Percentiles rank a stretch among this genome's conserved stretches.
These are phyloP conservation scores for Hippotragus niger DNA, from an alignment of 2,113 vertebrate species.

Conservation along the genomic window DNA sequence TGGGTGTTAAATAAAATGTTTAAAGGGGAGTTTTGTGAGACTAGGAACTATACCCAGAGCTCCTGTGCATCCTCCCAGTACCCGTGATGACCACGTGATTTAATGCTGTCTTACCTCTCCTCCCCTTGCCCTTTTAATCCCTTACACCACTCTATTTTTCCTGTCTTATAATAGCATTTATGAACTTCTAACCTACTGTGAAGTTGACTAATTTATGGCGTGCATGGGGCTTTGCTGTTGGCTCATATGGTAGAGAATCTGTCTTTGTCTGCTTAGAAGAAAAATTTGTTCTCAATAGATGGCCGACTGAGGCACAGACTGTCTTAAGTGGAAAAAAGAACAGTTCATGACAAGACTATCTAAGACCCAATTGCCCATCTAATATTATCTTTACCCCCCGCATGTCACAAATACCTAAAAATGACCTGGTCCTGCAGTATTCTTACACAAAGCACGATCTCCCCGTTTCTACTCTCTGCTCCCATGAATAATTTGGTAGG, in stretches of 20 bases:
- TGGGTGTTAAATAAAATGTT: neutral
- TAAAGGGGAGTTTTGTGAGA: neutral
- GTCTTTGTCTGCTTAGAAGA: neutral
- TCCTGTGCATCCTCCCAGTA: fast-evolving
- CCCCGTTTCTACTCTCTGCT: neutral
- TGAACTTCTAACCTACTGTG: neutral
- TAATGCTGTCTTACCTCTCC: neutral
- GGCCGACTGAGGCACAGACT: neutral
- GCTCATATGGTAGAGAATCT: neutral
- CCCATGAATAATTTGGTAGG: neutral
- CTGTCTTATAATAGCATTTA: neutral
- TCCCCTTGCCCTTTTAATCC: neutral
- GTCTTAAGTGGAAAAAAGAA: neutral
- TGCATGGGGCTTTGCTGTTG: neutral
- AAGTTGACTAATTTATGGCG: neutral
- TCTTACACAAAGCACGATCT: neutral
- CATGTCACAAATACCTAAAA: neutral
- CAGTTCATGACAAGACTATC: neutral
- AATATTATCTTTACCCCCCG: neutral
- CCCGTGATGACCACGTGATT: fast-evolving
- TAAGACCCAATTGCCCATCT: neutral
- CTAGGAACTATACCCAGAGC: fast-evolving
- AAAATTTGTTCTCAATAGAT: neutral
- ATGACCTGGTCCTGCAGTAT: neutral
- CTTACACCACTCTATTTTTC: neutral